Evolutionary conservation across 2,113 vertebrate species (phyloP).

Genomic region (Diadophis punctatus): DNA sequence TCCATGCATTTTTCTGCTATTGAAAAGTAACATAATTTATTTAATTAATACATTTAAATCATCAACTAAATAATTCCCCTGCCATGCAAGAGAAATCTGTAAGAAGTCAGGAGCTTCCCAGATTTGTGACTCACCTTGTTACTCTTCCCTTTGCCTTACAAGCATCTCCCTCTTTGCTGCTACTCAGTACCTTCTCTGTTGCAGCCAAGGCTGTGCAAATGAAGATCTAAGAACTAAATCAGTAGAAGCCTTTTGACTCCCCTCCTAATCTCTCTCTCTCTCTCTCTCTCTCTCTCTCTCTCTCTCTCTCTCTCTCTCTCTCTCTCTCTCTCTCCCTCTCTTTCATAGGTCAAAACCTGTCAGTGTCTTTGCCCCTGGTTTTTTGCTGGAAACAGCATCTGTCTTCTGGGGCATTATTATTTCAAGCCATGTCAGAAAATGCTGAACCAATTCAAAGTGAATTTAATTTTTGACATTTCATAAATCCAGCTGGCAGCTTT

Average conservation of each 20-base stretch:
- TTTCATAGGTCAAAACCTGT: slow-evolving; percentile 43
- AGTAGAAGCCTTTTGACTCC: background rate
- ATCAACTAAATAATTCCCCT: background rate
- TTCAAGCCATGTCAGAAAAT: slow-evolving; percentile 44
- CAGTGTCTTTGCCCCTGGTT: slow-evolving; percentile 48
- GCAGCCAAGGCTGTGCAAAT: background rate
- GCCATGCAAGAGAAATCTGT: background rate
- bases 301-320: background rate
- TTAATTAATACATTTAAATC: background rate
- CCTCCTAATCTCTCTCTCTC: slow-evolving; percentile 15
- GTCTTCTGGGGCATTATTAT: slow-evolving; percentile 41
- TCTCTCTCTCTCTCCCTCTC: background rate
- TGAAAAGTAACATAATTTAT: background rate
- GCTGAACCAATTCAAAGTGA: slow-evolving; percentile 33
- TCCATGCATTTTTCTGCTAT: rapidly evolving
- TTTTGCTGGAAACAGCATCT: slow-evolving; percentile 40
- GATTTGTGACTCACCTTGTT: slow-evolving; percentile 33
- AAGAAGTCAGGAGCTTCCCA: background rate
- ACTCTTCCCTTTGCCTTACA: background rate
- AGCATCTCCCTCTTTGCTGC: background rate
- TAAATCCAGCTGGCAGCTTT: slow-evolving; percentile 9
- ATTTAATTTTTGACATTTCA: slow-evolving; percentile 24
- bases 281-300: slow-evolving; percentile 10
- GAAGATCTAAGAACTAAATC: slow-evolving; percentile 6
- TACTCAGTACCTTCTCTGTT: background rate